Evolutionary conservation across 2,113 vertebrate species (phyloP).

Genomic region (Himantopus leucocephalus): DNA sequence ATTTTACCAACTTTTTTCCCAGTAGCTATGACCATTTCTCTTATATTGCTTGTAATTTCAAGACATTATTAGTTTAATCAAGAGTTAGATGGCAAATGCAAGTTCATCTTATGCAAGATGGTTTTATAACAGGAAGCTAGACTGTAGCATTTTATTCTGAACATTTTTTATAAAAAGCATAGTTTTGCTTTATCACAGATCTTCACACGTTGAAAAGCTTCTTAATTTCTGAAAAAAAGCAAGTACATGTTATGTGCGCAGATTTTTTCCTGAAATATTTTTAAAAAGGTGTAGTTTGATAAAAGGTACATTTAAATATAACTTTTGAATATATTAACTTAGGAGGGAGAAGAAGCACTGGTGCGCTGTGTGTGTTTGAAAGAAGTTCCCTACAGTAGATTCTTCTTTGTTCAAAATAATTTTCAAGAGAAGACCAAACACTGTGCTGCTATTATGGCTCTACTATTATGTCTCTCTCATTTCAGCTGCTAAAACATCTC

Average conservation of each 20-base stretch:
- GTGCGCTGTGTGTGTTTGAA: not conserved
- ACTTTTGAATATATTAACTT: not conserved
- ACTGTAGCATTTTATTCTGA: not conserved
- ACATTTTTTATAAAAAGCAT: not conserved
- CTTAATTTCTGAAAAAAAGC: not conserved
- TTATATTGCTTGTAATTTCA: not conserved
- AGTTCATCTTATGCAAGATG: not conserved
- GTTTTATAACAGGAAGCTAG: not conserved
- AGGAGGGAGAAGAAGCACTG: not conserved
- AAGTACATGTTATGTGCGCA: not conserved
- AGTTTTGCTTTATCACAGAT: not conserved
- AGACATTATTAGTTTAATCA: not conserved
- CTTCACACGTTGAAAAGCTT: not conserved
- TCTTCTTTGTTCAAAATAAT: not conserved
- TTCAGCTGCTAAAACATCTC: not conserved
- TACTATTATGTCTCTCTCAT: not conserved
- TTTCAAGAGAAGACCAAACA: not conserved
- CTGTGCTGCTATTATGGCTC: rapidly evolving
- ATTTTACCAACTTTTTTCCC: not conserved
- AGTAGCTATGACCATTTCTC: not conserved
- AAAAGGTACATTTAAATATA: not conserved
- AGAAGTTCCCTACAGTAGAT: not conserved
- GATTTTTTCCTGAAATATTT: not conserved
- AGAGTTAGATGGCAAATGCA: not conserved
- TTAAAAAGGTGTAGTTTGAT: not conserved